Conservation (phyloP, 2,113 vertebrate genomes). For the Heterotilapia buettikoferi region DNA sequence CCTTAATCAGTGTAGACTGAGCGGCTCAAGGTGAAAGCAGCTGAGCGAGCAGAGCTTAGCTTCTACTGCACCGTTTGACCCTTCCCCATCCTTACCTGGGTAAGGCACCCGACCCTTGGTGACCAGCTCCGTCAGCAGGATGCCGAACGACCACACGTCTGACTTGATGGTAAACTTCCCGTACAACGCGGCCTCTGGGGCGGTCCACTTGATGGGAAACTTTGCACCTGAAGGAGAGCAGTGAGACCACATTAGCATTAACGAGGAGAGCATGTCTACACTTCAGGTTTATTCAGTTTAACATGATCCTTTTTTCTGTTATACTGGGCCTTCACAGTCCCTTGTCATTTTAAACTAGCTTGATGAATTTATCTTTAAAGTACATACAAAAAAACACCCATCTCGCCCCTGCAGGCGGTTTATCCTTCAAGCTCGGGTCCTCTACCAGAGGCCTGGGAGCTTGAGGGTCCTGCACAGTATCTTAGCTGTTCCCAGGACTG, state of each 20-base stretch:
- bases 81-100: conserved; percentile 81
- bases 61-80: too few relatives aligned
- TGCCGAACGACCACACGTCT: conserved; percentile 96
- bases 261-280: background rate
- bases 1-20: background rate
- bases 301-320: background rate
- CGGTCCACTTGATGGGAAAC: conserved; percentile 98
- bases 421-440: too few relatives aligned
- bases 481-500: too few relatives aligned
- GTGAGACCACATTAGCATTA: background rate
- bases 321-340: background rate
- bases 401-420: too few relatives aligned
- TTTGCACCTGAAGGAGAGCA: conserved; percentile 81
- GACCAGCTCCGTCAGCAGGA: conserved; percentile 93
- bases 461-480: too few relatives aligned
- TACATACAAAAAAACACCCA: too few relatives aligned
- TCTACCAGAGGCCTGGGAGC: too few relatives aligned
- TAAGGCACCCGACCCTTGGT: conserved; percentile 98
- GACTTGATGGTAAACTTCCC: conserved; percentile 99
- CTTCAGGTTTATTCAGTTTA: background rate
- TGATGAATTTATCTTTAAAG: background rate
- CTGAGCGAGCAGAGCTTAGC: background rate
- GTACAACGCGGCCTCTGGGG: conserved; percentile 91
- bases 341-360: background rate
- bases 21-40: background rate